phyloP scores from a whole-genome alignment of 2,113 vertebrate genomes.

The Vulpes vulpes region DNA sequence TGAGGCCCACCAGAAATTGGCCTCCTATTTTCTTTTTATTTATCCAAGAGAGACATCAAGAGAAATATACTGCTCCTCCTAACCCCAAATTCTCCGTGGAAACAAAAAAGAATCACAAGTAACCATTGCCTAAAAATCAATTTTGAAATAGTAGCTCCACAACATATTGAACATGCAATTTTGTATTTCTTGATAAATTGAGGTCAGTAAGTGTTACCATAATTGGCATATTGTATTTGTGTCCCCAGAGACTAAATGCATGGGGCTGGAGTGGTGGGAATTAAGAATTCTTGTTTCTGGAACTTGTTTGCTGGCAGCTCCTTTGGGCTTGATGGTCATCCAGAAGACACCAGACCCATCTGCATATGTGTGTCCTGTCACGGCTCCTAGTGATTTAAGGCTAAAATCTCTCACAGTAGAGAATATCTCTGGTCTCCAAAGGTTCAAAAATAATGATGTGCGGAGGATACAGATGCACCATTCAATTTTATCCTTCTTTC shows the following conservation, averaged over 20 bases:
- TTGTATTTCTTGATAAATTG: slow-evolving; percentile 58
- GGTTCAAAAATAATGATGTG: slow-evolving; percentile 66
- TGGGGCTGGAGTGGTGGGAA: not conserved
- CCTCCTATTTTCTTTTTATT: slow-evolving; percentile 40
- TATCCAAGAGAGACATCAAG: slow-evolving; percentile 32
- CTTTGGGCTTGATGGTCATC: not conserved
- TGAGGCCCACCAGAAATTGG: not conserved
- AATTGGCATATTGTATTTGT: slow-evolving; percentile 30
- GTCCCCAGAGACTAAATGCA: slow-evolving; percentile 21
- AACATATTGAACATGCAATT: slow-evolving; percentile 46
- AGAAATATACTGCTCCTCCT: slow-evolving; percentile 41
- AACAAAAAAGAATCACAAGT: slow-evolving; percentile 32
- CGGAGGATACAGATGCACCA: slow-evolving; percentile 53
- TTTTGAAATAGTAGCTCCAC: slow-evolving; percentile 60
- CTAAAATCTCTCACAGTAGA: not conserved
- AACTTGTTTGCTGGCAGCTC: not conserved
- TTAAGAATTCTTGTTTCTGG: not conserved
- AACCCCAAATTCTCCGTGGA: slow-evolving; percentile 26
- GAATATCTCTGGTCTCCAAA: slow-evolving; percentile 18
- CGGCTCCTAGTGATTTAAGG: slow-evolving; percentile 4
- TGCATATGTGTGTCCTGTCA: too few relatives aligned
- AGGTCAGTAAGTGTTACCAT: not conserved
- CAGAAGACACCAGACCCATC: not conserved
- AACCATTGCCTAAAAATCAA: slow-evolving; percentile 44
- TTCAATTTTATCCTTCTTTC: slow-evolving; percentile 68